Conservation (phyloP, 2,797 vertebrate genomes). For the Pangasius sanitwongsei region DNA sequence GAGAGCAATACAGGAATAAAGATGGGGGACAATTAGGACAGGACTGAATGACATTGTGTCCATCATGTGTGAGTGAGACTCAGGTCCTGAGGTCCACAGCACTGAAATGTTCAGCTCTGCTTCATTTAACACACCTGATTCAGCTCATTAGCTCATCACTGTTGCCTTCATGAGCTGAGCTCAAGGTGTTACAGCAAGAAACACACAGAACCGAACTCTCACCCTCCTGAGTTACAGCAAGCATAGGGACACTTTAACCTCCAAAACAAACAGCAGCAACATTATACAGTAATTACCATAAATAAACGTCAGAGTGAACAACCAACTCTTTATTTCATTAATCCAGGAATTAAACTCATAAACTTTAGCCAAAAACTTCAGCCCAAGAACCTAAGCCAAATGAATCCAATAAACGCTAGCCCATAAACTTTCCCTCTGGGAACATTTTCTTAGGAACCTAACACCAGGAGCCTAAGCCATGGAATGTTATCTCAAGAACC, state of each 20-base stretch:
- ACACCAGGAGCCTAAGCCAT: not conserved
- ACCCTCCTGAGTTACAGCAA: not conserved
- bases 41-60: not conserved
- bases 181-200: not conserved
- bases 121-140: not conserved
- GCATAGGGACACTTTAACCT: not conserved
- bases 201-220: not conserved
- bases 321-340: not conserved
- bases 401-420: not conserved
- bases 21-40: not conserved
- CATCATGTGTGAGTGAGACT: conserved; percentile 5
- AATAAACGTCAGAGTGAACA: not conserved
- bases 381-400: not conserved
- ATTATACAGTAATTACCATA: too few relatives aligned
- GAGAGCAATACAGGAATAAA: conserved; percentile 45
- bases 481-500: not conserved
- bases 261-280: not conserved
- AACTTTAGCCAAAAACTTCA: not conserved
- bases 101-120: not conserved
- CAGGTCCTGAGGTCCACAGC: not conserved
- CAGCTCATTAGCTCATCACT: not conserved
- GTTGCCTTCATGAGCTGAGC: not conserved
- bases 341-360: not conserved
- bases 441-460: not conserved
- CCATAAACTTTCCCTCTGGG: not conserved